Conservation (phyloP, 2,113 vertebrate species). For the Deroptyus accipitrinus region DNA sequence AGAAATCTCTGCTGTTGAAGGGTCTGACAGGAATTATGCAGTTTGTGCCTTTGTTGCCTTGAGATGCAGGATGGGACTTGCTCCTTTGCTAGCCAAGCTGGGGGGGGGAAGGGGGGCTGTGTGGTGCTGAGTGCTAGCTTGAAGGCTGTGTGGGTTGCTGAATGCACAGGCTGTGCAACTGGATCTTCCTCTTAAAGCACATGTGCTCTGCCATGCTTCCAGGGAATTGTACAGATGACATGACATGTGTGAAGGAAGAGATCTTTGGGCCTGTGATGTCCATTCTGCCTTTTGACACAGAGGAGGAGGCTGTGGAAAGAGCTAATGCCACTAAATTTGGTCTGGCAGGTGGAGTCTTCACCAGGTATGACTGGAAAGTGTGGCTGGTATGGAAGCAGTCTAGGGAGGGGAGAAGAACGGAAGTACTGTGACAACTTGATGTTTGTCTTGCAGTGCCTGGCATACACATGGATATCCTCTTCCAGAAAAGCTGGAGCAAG, state of each 20-base stretch:
- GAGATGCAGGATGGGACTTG: background rate
- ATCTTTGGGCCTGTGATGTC: slow-evolving; percentile 99
- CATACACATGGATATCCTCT: background rate
- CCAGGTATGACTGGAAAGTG: slow-evolving; percentile 75
- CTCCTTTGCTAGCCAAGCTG: background rate
- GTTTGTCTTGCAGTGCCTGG: background rate
- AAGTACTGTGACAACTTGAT: background rate
- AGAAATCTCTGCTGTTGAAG: background rate
- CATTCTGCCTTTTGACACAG: slow-evolving; percentile 89
- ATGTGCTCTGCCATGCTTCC: background rate
- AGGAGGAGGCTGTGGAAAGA: slow-evolving; percentile 88
- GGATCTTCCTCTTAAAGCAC: background rate
- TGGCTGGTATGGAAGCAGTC: background rate
- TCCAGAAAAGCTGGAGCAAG: background rate
- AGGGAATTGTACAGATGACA: slow-evolving; percentile 92
- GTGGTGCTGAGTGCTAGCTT: background rate
- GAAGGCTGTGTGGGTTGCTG: background rate
- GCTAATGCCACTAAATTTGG: slow-evolving; percentile 91
- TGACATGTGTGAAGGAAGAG: slow-evolving; percentile 95
- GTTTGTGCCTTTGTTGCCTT: background rate
- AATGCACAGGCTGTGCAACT: background rate
- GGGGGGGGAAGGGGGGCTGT: background rate
- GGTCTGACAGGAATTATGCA: background rate
- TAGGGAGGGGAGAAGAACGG: background rate
- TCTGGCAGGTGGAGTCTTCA: slow-evolving; percentile 94